A percentile compares a stretch with the other conserved stretches of the same genome.
Conservation (phyloP, 2,888 invertebrate species). For the Monochamus alternatus region DNA sequence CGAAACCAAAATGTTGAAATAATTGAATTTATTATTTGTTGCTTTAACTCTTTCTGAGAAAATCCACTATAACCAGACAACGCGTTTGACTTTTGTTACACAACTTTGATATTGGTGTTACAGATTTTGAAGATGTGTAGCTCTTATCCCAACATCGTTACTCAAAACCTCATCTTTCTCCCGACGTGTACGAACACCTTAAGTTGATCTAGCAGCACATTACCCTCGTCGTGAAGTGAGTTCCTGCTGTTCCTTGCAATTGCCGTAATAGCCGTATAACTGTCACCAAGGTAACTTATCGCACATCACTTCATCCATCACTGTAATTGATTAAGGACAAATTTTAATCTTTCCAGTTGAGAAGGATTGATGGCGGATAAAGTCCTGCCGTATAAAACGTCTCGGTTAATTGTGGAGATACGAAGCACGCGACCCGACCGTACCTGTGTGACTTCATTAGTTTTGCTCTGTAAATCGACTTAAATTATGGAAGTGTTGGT, state of each 20-base stretch:
- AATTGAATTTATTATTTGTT: too few species aligned
- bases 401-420: constrained; percentile 1
- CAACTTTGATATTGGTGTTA: too few species aligned
- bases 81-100: too few species aligned
- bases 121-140: too few species aligned
- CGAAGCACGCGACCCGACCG: not conserved
- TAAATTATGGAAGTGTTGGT: not conserved
- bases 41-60: too few species aligned
- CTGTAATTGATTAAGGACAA: constrained; percentile 13
- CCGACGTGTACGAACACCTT: not conserved
- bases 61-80: too few species aligned
- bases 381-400: not conserved
- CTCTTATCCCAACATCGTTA: too few species aligned
- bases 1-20: too few species aligned
- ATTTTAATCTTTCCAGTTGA: constrained; percentile 1
- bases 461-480: not conserved
- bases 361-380: constrained; percentile 9
- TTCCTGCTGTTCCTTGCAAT: not conserved
- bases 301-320: not conserved
- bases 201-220: not conserved
- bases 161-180: too few species aligned
- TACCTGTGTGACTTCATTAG: not conserved
- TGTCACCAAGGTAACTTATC: constrained; percentile 11
- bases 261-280: constrained; percentile 10
- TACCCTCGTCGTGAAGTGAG: not conserved